Percentiles rank a stretch among this genome's conserved stretches.
phyloP scores from a whole-genome alignment of 2,113 vertebrate genomes.

The Eretmochelys imbricata region DNA sequence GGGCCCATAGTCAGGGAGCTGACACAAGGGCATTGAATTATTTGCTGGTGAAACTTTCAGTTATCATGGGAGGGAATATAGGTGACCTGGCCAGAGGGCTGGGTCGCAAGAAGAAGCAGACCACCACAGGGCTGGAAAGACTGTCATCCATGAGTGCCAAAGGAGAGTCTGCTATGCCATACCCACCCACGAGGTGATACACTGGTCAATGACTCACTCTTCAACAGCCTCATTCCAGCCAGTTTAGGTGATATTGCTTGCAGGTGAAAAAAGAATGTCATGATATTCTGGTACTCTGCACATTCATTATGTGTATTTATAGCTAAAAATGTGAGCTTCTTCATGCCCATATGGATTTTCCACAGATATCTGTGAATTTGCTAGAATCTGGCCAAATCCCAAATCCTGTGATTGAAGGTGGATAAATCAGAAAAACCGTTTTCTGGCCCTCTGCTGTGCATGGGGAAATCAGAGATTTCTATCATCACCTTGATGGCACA shows the following conservation, averaged over 20 bases:
- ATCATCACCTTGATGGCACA: accelerated
- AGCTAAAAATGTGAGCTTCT: background rate
- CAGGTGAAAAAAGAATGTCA: background rate
- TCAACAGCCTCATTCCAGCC: slow-evolving; percentile 5
- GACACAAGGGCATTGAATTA: background rate
- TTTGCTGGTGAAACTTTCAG: background rate
- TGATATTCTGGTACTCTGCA: background rate
- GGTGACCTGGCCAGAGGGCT: background rate
- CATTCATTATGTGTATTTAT: background rate
- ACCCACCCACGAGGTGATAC: background rate
- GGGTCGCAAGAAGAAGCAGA: background rate
- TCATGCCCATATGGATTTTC: background rate
- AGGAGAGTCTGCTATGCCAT: background rate
- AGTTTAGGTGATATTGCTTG: background rate
- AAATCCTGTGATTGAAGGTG: background rate
- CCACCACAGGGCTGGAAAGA: background rate
- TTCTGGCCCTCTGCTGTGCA: background rate
- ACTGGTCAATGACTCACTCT: background rate
- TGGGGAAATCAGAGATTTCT: background rate
- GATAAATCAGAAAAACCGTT: background rate
- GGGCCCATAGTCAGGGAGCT: background rate
- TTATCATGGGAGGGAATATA: background rate
- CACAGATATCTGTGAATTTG: background rate
- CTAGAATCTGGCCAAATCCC: background rate
- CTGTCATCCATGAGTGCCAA: background rate